Conservation (phyloP, 2,113 vertebrate species). For the Brienomyrus brachyistius region DNA sequence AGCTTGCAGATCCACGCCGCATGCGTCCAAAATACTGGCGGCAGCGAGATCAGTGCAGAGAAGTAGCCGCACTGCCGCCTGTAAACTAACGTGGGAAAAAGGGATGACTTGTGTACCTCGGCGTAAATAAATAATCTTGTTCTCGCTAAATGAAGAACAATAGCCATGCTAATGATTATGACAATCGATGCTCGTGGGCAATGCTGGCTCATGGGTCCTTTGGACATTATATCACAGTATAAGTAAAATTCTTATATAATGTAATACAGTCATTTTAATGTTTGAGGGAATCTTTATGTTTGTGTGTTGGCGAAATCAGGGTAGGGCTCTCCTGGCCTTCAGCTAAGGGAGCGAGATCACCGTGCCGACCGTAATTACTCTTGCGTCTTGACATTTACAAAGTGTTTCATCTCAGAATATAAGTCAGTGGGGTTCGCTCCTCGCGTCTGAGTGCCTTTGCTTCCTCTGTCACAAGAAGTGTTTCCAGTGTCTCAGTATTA, state of each 20-base stretch:
- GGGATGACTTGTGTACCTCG: conserved; percentile 24
- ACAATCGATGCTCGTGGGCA: conserved; percentile 66
- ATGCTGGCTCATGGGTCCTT: conserved; percentile 38
- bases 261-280: conserved; percentile 50
- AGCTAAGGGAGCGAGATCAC: conserved; percentile 44
- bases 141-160: conserved; percentile 27
- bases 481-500: conserved; percentile 72
- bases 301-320: neutral
- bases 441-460: conserved; percentile 43
- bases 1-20: neutral
- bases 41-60: neutral
- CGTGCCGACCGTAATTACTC: conserved; percentile 66
- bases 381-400: conserved; percentile 76
- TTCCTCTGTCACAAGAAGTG: conserved; percentile 52
- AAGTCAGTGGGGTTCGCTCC: conserved; percentile 29
- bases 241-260: conserved; percentile 14
- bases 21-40: neutral
- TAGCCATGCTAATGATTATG: conserved; percentile 57
- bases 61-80: neutral
- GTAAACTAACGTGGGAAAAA: neutral
- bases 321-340: neutral
- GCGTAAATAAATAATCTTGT: conserved; percentile 19
- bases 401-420: conserved; percentile 57
- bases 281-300: neutral
- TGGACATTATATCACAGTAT: conserved; percentile 42